phyloP scores from a whole-genome alignment of 2,888 invertebrate genomes.

The Idaea aversata region DNA sequence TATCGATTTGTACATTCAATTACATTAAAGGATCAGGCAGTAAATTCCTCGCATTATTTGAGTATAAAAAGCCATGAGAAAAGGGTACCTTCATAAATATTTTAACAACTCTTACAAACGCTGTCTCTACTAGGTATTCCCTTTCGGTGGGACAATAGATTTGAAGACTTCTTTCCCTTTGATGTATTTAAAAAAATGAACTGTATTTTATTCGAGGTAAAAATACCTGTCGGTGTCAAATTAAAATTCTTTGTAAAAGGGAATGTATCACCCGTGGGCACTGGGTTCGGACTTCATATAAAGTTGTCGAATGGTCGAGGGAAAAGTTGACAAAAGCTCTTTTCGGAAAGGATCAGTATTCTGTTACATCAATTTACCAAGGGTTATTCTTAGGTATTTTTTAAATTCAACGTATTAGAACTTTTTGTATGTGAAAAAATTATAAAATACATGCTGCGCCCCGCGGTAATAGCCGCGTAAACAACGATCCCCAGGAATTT shows the following conservation, averaged over 20 bases:
- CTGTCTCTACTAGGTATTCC: not conserved
- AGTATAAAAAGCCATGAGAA: constrained; percentile 55
- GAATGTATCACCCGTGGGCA: constrained; percentile 2
- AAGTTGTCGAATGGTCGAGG: constrained; percentile 4
- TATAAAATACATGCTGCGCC: too few relatives aligned
- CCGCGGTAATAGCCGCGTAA: too few relatives aligned
- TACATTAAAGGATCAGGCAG: constrained; percentile 58
- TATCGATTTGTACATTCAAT: constrained; percentile 57
- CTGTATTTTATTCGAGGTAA: constrained; percentile 1
- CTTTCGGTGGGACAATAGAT: not conserved
- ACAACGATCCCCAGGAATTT: too few relatives aligned
- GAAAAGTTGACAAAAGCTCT: not conserved
- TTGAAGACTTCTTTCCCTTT: not conserved
- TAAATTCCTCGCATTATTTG: constrained; percentile 65
- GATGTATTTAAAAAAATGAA: not conserved
- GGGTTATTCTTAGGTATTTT: constrained; percentile 8
- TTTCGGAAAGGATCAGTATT: constrained; percentile 3
- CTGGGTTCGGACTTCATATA: constrained; percentile 9
- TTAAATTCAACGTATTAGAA: not conserved
- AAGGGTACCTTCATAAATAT: constrained; percentile 66
- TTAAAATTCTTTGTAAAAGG: constrained; percentile 4
- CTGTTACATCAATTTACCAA: constrained; percentile 6
- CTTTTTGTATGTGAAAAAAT: too few relatives aligned
- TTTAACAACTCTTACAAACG: constrained; percentile 43
- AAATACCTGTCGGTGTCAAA: constrained; percentile 5